phyloP scores from a whole-genome alignment of 2,113 vertebrate genomes.

The Paedocypris sp. region DNA sequence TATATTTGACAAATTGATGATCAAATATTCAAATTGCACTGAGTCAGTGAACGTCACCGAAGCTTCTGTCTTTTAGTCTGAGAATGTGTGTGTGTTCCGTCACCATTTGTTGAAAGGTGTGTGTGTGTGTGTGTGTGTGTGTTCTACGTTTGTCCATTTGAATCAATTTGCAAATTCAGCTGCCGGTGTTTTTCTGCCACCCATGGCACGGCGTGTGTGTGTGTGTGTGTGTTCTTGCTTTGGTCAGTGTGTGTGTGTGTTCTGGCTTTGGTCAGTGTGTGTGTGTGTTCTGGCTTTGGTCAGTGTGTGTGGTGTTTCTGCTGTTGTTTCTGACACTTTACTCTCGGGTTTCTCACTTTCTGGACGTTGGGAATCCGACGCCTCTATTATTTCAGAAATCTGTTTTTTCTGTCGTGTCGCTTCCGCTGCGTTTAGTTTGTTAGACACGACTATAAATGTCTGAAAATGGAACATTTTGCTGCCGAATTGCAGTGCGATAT shows the following conservation, averaged over 20 bases:
- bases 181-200: slow-evolving; percentile 39
- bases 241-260: slow-evolving; percentile 41
- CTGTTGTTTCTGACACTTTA: not conserved
- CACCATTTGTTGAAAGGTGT: slow-evolving; percentile 9
- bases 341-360: not conserved
- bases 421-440: no score
- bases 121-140: slow-evolving; percentile 12
- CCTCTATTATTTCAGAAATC: no score
- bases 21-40: no score
- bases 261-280: slow-evolving; percentile 55
- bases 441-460: no score
- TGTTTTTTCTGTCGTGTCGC: no score
- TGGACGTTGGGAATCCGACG: no score
- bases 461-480: no score
- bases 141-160: slow-evolving; percentile 43
- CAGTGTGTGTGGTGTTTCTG: slow-evolving; percentile 17
- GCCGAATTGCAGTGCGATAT: no score
- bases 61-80: not conserved
- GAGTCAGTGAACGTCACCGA: not conserved
- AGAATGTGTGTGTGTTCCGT: slow-evolving; percentile 15
- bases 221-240: slow-evolving; percentile 25
- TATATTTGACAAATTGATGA: no score
- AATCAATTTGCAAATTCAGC: slow-evolving; percentile 64
- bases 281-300: slow-evolving; percentile 23
- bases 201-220: slow-evolving; percentile 7